A percentile compares a stretch with the other conserved stretches of the same genome.
phyloP scores from a whole-genome alignment of 2,797 vertebrate genomes.

The Chrysocyon brachyurus region DNA sequence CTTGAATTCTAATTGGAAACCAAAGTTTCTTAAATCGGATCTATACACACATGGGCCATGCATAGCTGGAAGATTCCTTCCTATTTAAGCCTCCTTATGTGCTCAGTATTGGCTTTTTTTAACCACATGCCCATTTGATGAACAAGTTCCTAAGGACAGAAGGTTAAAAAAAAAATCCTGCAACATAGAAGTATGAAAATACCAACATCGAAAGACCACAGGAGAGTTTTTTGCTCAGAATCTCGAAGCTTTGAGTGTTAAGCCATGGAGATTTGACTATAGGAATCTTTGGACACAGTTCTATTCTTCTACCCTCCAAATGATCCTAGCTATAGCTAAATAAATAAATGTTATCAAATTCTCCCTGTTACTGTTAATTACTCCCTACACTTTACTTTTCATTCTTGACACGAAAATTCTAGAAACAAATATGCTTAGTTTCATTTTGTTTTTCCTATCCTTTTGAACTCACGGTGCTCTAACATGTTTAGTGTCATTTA shows the following conservation, averaged over 20 bases:
- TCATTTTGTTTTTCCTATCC: neutral
- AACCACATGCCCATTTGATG: neutral
- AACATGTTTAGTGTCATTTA: neutral
- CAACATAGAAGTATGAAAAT: neutral
- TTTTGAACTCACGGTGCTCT: neutral
- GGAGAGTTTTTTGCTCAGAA: neutral
- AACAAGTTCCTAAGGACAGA: neutral
- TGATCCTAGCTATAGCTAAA: neutral
- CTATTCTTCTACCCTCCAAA: neutral
- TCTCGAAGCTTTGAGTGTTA: neutral
- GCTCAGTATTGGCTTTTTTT: neutral
- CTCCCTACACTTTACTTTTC: neutral
- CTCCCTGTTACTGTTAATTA: neutral
- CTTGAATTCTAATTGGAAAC: neutral
- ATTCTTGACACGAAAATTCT: constrained; percentile 34
- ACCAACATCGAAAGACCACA: neutral
- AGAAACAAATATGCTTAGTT: constrained; percentile 13
- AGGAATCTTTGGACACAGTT: neutral
- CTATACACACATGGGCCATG: neutral
- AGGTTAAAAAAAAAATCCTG: neutral
- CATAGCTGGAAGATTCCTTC: neutral
- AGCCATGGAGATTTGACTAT: neutral
- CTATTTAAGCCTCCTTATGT: neutral
- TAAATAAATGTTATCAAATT: neutral
- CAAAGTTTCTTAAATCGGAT: neutral